Conservation (phyloP, 2,888 invertebrate genomes). For the Sympetrum striolatum region DNA sequence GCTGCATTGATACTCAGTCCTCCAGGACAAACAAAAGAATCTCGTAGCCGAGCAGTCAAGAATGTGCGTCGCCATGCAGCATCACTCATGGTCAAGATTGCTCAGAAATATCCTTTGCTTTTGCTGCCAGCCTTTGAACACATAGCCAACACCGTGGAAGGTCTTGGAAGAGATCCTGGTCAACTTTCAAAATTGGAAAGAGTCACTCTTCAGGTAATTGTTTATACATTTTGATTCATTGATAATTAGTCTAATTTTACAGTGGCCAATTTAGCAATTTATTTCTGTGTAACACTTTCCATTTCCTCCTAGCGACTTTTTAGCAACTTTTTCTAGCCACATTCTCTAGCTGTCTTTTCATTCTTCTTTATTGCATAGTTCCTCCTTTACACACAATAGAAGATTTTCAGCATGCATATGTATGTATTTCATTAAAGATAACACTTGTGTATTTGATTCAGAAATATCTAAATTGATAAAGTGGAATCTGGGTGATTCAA, state of each 20-base stretch:
- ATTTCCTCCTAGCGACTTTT: too few relatives aligned
- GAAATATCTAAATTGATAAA: too few relatives aligned
- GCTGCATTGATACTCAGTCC: slow-evolving; percentile 78
- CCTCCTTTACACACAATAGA: too few relatives aligned
- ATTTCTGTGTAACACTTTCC: not conserved
- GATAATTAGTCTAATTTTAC: too few relatives aligned
- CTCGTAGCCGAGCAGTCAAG: slow-evolving; percentile 76
- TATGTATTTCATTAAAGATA: too few relatives aligned
- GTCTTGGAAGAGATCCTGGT: slow-evolving; percentile 70
- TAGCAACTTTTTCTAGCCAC: too few relatives aligned
- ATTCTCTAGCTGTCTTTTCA: too few relatives aligned
- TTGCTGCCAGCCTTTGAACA: slow-evolving; percentile 86
- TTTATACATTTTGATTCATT: not conserved
- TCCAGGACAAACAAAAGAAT: slow-evolving; percentile 70
- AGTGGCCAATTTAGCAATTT: too few relatives aligned
- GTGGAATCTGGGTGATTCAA: too few relatives aligned
- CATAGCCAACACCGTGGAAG: slow-evolving; percentile 77
- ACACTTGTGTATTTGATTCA: too few relatives aligned
- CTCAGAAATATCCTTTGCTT: slow-evolving; percentile 84
- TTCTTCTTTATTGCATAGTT: too few relatives aligned
- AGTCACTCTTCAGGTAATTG: slow-evolving; percentile 71
- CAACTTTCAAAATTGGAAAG: slow-evolving; percentile 82
- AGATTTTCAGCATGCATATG: too few relatives aligned
- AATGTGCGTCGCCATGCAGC: slow-evolving; percentile 90
- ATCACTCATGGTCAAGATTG: slow-evolving; percentile 87